Conservation (phyloP, 2,797 vertebrate species). For the Falco concolor region DNA sequence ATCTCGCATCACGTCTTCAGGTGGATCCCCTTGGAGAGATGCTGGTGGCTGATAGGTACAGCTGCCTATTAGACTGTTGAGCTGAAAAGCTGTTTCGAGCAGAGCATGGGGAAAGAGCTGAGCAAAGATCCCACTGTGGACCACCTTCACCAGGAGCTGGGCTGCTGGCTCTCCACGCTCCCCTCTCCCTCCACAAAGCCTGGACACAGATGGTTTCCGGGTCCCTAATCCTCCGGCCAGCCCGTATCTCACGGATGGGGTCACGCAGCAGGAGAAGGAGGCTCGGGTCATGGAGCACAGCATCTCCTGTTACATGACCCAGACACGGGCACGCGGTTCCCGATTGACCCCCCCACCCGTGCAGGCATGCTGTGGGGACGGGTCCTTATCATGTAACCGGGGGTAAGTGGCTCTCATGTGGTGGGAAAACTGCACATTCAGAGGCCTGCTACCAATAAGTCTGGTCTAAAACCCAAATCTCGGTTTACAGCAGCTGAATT, state of each 20-base stretch:
- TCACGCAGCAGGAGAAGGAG: background rate
- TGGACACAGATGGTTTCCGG: background rate
- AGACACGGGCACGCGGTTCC: accelerated
- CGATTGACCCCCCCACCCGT: accelerated
- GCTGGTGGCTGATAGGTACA: background rate
- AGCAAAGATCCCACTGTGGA: background rate
- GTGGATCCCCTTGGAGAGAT: background rate
- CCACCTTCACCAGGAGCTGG: background rate
- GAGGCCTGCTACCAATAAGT: background rate
- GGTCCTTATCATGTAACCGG: accelerated
- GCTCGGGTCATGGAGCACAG: background rate
- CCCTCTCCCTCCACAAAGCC: background rate
- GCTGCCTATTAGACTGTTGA: background rate
- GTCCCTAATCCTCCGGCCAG: background rate
- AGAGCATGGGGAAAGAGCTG: background rate
- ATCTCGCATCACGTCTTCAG: background rate
- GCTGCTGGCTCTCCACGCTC: background rate
- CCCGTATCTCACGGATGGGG: accelerated
- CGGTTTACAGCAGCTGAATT: background rate
- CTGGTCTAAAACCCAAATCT: background rate
- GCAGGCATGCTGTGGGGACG: background rate
- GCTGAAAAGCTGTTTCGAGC: background rate
- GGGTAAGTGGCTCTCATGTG: accelerated
- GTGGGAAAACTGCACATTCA: background rate
- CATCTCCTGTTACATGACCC: background rate